Evolutionary conservation across 1,140 invertebrate genomes (phyloP), one percentile per base, ranked within the genome.

Genomic region (Panonychus citri): DNA sequence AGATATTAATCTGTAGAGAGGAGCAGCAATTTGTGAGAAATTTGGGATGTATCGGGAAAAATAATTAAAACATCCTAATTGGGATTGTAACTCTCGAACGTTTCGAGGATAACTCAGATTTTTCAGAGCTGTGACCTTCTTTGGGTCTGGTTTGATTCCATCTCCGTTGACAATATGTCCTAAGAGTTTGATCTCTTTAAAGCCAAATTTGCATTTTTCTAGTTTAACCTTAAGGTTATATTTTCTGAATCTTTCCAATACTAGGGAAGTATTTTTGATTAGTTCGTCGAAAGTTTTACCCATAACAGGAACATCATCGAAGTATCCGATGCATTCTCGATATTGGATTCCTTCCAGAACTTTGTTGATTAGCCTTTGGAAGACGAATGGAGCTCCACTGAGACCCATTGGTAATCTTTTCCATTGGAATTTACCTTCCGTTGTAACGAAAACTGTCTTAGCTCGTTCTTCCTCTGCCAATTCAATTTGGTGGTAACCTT

Each of bases 31-130:
- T 19, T 60, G 51, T 2, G 68, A 63, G 24, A 68, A 65, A 49
- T 56, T 26, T n/a, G 8, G 19, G 10, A 59, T 27, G 28, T 51
- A 59, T 13, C 34, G 13, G n/a, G 17, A 2, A 21, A 27, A 53
- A 24, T 40, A 59, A 34, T 46, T 53, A 12, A 52, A 21, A 30
- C 74, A 61, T 2, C 74, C 73, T 1, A 74, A 40, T 57, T 76
- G 74, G 28, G 62, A 25, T 43, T 68, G 57, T 0, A 75, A 26
- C 37, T 72, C 65, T 42, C 67, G 65, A 5, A 63, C 57, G 55
- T 59, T 67, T 46, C 54, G 63, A 13, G 62, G 64, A 46, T 5
- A 26, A 7, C 53, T 50, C 51, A 63, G 61, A 10, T 66, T 53
- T 48, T 17, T 19, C 43, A 68, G 57, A 7, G 63, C 64, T 61